These are phyloP conservation scores for Neodiprion virginianus DNA, from an alignment of 1,140 invertebrate species.

Conservation along the genomic window DNA sequence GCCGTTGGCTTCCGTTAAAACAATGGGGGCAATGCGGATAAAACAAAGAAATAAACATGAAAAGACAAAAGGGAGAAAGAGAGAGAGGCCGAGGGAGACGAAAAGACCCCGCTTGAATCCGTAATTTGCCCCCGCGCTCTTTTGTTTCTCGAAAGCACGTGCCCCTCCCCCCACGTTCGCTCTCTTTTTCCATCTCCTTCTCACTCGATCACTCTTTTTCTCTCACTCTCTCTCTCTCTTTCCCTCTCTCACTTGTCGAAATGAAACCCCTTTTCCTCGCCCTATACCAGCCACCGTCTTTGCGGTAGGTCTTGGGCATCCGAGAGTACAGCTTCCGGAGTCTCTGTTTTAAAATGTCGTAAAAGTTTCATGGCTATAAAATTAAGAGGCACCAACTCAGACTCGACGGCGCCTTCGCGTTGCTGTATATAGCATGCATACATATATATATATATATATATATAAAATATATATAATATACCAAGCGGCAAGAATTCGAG, in stretches of 20 bases:
- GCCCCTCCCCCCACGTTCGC: constrained; percentile 25
- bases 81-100: background rate
- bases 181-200: constrained; percentile 15
- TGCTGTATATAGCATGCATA: background rate
- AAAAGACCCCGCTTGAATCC: constrained; percentile 52
- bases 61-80: constrained; percentile 47
- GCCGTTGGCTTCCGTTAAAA: constrained; percentile 42
- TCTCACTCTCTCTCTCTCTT: constrained; percentile 24
- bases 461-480: no score
- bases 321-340: constrained; percentile 1
- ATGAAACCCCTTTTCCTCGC: constrained; percentile 25
- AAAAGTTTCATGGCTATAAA: constrained; percentile 23
- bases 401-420: background rate
- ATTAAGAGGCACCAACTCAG: constrained; percentile 20
- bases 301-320: constrained; percentile 31
- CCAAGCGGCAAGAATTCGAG: no score
- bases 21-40: constrained; percentile 48
- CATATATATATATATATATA: no score
- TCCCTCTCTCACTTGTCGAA: constrained; percentile 9
- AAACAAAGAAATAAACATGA: constrained; percentile 60
- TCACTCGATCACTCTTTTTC: constrained; percentile 23
- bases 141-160: constrained; percentile 51
- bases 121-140: constrained; percentile 53
- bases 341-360: constrained; percentile 19
- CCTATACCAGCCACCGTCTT: constrained; percentile 22